Percentiles rank a stretch among this genome's conserved stretches.
Conservation (phyloP, 2,797 vertebrate genomes). For the Labeo calbasu region DNA sequence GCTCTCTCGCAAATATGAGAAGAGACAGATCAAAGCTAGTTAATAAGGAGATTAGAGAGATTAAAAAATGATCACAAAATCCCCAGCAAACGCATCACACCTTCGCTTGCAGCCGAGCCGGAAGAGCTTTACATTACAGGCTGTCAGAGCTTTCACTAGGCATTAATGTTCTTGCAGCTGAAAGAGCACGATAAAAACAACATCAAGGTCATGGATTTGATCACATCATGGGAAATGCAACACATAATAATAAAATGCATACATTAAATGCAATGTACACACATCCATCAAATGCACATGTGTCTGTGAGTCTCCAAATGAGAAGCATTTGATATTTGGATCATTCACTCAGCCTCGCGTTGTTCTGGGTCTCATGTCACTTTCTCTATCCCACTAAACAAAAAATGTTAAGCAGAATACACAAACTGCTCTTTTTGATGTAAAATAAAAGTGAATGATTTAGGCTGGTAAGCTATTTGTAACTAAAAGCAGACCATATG, state of each 20-base stretch:
- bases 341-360: not conserved
- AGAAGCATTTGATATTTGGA: not conserved
- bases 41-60: constrained; percentile 37
- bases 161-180: not conserved
- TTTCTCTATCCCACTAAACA: not conserved
- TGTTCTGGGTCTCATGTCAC: not conserved
- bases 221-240: too few species aligned
- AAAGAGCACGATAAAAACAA: not conserved
- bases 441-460: not conserved
- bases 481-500: not conserved
- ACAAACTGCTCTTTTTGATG: not conserved
- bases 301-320: not conserved
- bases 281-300: not conserved
- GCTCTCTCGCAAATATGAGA: not conserved
- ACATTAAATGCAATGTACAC: not conserved
- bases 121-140: constrained; percentile 14
- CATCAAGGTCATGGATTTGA: not conserved
- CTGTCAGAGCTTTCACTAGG: constrained; percentile 10
- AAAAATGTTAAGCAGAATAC: not conserved
- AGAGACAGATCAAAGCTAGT: constrained; percentile 22
- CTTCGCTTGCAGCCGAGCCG: not conserved
- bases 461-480: not conserved
- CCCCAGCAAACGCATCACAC: not conserved
- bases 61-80: constrained; percentile 25
- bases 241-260: too few species aligned